Percentiles rank a stretch among this genome's conserved stretches.
Conservation (phyloP, 2,797 vertebrate species). For the Tenualosa ilisha region DNA sequence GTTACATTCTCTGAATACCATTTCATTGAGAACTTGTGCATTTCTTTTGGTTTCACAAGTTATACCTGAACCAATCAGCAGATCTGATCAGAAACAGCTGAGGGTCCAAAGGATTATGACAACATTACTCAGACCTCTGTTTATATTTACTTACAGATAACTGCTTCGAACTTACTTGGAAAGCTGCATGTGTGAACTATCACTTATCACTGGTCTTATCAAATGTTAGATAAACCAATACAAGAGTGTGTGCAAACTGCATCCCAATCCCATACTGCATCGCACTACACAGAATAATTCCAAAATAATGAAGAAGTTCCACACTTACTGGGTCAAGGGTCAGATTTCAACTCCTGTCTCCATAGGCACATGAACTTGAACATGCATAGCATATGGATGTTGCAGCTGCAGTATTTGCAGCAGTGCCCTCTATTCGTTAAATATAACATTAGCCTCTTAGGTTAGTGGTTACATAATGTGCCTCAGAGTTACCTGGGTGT, state of each 20-base stretch:
- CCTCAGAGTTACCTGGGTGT: neutral
- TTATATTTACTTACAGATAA: neutral
- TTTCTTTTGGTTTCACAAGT: neutral
- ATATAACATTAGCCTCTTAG: neutral
- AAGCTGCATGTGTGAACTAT: neutral
- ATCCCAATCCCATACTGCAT: neutral
- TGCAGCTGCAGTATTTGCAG: no score
- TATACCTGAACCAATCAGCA: neutral
- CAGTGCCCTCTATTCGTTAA: neutral
- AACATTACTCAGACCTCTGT: conserved; percentile 55
- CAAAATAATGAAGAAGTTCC: neutral
- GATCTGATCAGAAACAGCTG: conserved; percentile 41
- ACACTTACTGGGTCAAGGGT: no score
- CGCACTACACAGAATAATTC: neutral
- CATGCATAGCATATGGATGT: no score
- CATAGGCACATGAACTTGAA: no score
- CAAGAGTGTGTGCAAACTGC: conserved; percentile 8
- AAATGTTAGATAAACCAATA: conserved; percentile 28
- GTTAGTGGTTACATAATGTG: neutral
- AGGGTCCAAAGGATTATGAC: conserved; percentile 69
- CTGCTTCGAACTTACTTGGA: neutral
- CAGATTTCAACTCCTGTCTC: no score
- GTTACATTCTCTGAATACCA: no score
- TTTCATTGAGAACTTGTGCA: neutral
- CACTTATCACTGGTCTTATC: conserved; percentile 38